These are phyloP conservation scores for Antennarius maculatus DNA, from an alignment of 2,797 vertebrate genomes.

Conservation along the genomic window DNA sequence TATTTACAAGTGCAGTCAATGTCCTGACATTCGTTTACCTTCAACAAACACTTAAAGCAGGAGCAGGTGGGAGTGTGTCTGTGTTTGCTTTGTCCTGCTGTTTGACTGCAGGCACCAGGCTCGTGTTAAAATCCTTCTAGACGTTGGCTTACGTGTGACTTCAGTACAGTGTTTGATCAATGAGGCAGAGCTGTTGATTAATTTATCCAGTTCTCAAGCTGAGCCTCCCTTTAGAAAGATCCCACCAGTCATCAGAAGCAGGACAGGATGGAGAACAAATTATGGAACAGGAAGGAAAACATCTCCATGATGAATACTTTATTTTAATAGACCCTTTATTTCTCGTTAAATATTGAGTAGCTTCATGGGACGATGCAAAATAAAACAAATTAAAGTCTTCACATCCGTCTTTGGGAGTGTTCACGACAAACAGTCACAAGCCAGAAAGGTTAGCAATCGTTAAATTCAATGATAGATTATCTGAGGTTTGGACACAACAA, in stretches of 20 bases:
- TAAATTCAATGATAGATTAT: background rate
- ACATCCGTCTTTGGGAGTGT: background rate
- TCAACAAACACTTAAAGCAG: conserved; percentile 56
- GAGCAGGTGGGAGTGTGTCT: conserved; percentile 39
- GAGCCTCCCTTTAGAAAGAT: background rate
- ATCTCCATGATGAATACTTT: too few species aligned
- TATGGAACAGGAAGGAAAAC: too few species aligned
- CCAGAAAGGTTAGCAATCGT: background rate
- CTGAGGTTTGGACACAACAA: background rate
- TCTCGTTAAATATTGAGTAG: background rate
- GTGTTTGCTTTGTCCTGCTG: conserved; percentile 59
- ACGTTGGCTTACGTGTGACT: background rate
- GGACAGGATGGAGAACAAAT: background rate
- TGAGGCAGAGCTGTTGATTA: background rate
- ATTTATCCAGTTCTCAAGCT: background rate
- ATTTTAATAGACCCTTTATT: background rate
- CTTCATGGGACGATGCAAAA: background rate
- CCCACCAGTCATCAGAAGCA: background rate
- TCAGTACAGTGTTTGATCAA: background rate
- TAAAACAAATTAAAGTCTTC: background rate
- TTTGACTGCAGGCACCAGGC: conserved; percentile 7
- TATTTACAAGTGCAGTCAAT: conserved; percentile 39
- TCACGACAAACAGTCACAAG: background rate
- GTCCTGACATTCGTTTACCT: conserved; percentile 54
- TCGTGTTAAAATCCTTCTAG: conserved; percentile 13